These are phyloP conservation scores for Ruditapes philippinarum DNA, from an alignment of 1,140 invertebrate species.

Conservation along the genomic window DNA sequence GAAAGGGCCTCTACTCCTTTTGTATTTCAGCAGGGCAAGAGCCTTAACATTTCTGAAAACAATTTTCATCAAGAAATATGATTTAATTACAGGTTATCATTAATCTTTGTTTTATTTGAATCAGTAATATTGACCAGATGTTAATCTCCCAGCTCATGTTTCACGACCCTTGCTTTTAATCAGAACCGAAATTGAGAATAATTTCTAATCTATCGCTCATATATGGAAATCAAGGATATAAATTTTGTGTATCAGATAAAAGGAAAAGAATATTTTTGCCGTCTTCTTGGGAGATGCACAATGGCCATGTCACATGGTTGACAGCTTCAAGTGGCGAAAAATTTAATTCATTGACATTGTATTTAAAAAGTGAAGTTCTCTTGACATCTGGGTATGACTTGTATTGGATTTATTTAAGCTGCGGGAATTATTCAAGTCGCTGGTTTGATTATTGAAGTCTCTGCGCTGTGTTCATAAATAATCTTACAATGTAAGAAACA, in stretches of 20 bases:
- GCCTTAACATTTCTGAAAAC: no score
- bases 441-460: neutral
- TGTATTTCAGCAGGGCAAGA: no score
- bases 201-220: neutral
- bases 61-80: no score
- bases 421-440: neutral
- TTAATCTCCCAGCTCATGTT: neutral
- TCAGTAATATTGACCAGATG: neutral
- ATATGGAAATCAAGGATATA: neutral
- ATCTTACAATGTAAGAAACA: neutral
- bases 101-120: no score
- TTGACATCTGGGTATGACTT: no score
- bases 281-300: neutral
- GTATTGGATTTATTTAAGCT: no score
- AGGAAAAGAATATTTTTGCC: neutral
- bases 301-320: neutral
- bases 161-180: neutral
- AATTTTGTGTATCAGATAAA: neutral
- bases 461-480: neutral
- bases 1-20: no score
- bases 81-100: neutral
- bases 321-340: neutral
- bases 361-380: no score
- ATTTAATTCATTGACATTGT: neutral
- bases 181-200: neutral